Evolutionary conservation across 2,113 vertebrate genomes (phyloP).

Genomic region (Tor tambroides): DNA sequence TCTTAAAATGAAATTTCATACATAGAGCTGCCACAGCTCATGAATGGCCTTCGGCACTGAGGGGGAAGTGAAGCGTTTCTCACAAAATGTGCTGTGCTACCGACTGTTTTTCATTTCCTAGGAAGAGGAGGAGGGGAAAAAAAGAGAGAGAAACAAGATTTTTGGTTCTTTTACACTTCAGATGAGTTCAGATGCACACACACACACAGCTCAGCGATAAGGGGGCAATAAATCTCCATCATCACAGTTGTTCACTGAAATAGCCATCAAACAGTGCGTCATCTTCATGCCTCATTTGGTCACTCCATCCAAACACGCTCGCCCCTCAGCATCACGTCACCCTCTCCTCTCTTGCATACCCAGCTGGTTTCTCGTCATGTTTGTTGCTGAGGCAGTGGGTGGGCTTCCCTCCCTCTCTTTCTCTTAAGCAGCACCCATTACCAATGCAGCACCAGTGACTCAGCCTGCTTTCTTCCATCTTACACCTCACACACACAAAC

Average conservation of each 20-base stretch:
- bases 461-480: constrained; percentile 22
- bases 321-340: constrained; percentile 27
- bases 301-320: constrained; percentile 1
- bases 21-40: background rate
- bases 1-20: background rate
- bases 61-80: constrained; percentile 19
- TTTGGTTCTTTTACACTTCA: constrained; percentile 12
- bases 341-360: constrained; percentile 4
- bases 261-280: constrained; percentile 16
- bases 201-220: background rate
- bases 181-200: constrained; percentile 17
- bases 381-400: constrained; percentile 29
- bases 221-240: constrained; percentile 38
- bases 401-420: constrained; percentile 35
- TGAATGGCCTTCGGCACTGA: constrained; percentile 11
- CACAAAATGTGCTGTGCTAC: background rate
- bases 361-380: constrained; percentile 6
- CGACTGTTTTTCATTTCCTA: background rate
- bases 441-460: constrained; percentile 49
- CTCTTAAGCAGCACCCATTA: constrained; percentile 25
- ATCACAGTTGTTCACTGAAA: constrained; percentile 44
- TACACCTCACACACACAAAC: constrained; percentile 35
- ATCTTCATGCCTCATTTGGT: constrained; percentile 41
- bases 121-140: background rate
- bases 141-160: constrained; percentile 1